Percentiles rank a stretch among this genome's conserved stretches.
phyloP scores from a whole-genome alignment of 1,140 invertebrate genomes.

The Physella acuta region DNA sequence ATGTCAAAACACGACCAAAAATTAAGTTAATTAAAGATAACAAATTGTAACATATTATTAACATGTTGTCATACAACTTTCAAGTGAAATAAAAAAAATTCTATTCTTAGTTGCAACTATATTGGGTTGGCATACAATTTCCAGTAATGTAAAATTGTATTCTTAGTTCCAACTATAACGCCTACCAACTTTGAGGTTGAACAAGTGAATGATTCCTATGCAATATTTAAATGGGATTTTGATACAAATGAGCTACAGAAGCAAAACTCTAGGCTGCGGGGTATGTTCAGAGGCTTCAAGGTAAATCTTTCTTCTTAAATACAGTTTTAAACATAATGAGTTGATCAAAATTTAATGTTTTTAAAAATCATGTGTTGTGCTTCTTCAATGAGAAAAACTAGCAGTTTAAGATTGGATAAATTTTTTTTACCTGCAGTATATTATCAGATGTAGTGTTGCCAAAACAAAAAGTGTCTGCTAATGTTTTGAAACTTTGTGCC shows the following conservation, averaged over 20 bases:
- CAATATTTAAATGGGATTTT: conserved; percentile 37
- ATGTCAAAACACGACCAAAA: too few species aligned
- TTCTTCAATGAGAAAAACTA: background rate
- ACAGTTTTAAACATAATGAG: background rate
- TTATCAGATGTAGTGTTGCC: too few species aligned
- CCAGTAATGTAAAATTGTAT: too few species aligned
- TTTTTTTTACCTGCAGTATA: too few species aligned
- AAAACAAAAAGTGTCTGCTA: too few species aligned
- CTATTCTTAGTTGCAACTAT: too few species aligned
- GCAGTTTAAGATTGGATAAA: background rate
- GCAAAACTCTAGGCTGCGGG: conserved; percentile 29
- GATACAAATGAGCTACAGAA: conserved; percentile 18
- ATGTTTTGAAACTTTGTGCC: background rate
- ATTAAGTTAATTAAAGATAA: too few species aligned
- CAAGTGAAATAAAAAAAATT: too few species aligned
- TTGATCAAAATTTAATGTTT: background rate
- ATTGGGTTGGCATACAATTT: too few species aligned
- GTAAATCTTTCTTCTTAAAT: conserved; percentile 28
- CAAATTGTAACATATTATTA: too few species aligned
- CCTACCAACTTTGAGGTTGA: conserved; percentile 26
- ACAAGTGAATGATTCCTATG: conserved; percentile 28
- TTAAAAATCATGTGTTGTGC: background rate
- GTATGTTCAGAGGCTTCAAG: conserved; percentile 45
- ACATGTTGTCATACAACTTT: too few species aligned
- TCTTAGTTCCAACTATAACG: conserved; percentile 27